Base-by-base conservation (phyloP, 2,113 vertebrate genomes). In the Euleptes europaea region DNA sequence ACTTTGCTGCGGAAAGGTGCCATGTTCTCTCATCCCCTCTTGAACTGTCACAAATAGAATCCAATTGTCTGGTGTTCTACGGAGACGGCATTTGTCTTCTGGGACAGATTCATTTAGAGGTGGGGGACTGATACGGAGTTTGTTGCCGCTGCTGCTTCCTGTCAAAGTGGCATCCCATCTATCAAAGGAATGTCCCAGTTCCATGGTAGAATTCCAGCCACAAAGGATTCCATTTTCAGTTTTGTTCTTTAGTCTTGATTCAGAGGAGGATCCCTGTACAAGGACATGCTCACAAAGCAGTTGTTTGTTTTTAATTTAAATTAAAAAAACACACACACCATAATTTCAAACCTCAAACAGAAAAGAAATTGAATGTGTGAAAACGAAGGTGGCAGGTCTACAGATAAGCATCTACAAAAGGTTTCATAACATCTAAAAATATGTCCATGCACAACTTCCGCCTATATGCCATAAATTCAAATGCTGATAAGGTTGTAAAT, bases 91-190 rank as follows among this genome's bases (percentile, higher is more conserved):
- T 92, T 92, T 93, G 83, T 91, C 86, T 90, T 86, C 82, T 79
- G 86, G 65, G 88, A 88, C 51, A 78, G 83, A 70, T 35, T 40
- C 84, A 91, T 89, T 94, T 90, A 94, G 91, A 91, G 87, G 66
- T 77, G 90, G 93, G n/a, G 67, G 89, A 92, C 92, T 89, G 93
- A 91, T 94, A 91, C 83, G 14, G 73, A 91, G 91, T 90, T 92
- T 92, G 93, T 84, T 89, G 70, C 83, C 89, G 8, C 21, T 70
- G 83, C 75, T 35, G 26, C 63, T 57, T 60, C 51, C 90, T 92
- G 89, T 92, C 91, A 88, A 9, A 5, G 77, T 85, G 90, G 60
- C 90, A 76, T 90, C 90, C 86, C 83, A 91, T 87, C 88, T 91
- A 92, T 92, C 90, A 80, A 65, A 88, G 88, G 88, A 92, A 88